These are phyloP conservation scores for Lordiphosa fenestrarum DNA, from an alignment of 2,888 invertebrate species.

Conservation along the genomic window DNA sequence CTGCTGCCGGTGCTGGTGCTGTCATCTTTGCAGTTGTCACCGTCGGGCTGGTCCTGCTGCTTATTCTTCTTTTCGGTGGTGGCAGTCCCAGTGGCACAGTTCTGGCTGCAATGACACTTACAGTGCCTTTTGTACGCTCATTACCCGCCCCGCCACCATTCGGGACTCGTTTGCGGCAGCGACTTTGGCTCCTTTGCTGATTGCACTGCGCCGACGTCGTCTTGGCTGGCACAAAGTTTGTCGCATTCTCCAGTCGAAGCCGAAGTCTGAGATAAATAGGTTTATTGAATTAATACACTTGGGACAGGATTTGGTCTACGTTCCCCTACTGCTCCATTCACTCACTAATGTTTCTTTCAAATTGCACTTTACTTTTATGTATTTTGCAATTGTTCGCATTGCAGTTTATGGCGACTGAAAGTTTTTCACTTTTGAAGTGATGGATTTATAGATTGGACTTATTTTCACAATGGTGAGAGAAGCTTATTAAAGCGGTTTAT, in stretches of 20 bases:
- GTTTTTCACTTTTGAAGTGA: slow-evolving; percentile 22
- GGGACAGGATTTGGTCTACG: slow-evolving; percentile 14
- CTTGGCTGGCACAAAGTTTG: slow-evolving; percentile 52
- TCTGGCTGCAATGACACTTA: slow-evolving; percentile 65
- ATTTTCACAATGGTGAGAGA: too few relatives aligned
- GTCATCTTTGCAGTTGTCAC: slow-evolving; percentile 47
- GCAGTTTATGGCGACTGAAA: slow-evolving; percentile 26
- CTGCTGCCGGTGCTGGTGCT: slow-evolving; percentile 13
- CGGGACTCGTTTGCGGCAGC: slow-evolving; percentile 70
- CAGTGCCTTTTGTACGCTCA: slow-evolving; percentile 60
- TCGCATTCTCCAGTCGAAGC: slow-evolving; percentile 54
- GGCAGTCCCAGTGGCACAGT: slow-evolving; percentile 62
- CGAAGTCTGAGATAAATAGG: slow-evolving; percentile 58
- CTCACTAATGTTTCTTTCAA: slow-evolving; percentile 16
- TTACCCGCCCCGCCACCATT: slow-evolving; percentile 53
- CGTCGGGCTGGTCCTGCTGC: slow-evolving; percentile 21
- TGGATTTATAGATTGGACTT: slow-evolving; percentile 11
- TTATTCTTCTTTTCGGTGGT: slow-evolving; percentile 9
- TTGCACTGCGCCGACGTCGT: slow-evolving; percentile 56
- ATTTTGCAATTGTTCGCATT: slow-evolving; percentile 28
- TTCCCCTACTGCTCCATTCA: slow-evolving; percentile 7
- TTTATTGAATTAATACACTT: slow-evolving; percentile 67
- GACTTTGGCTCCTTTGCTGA: slow-evolving; percentile 52
- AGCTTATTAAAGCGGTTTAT: too few relatives aligned
- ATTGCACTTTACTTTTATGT: slow-evolving; percentile 42